Base-by-base conservation (phyloP, 2,888 invertebrate genomes). In the Apodemia mormo region DNA sequence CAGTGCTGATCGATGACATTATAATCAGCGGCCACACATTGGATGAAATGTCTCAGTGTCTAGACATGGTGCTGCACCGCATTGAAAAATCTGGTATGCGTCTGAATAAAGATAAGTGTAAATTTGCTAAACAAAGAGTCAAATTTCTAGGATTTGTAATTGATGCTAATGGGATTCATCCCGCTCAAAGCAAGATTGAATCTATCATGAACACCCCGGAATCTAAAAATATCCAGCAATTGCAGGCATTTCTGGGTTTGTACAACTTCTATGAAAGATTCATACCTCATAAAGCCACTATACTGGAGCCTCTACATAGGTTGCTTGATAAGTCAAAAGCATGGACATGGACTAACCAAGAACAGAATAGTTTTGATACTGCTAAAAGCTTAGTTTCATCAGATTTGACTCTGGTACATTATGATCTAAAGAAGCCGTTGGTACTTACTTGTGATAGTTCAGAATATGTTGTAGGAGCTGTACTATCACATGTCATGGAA, bases 1-100 rank as follows among this genome's bases (percentile, higher is more conserved):
- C 76, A 22, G 75, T 76, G 2, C 72, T 77, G 8, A 73, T 78
- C 12, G 78, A 77, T 30, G 78, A 80, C n/a, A 75, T 79, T 12
- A 74, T 77, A 4, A 66, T 78, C 1, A 71, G 72, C 29, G 78
- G 77, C 1, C 40, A 40, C 8, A 74, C n/a, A 52, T 5, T 52
- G 2, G n/a, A 4, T 52, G 49, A 52, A n/a, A 52, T n/a, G 4
- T 52, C n/a, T 52, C 4, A 52, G 14, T n/a, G 6, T 5, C 5
- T 52, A 5, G 71, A 70, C 14, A 10, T 14, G 9, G 70, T 74
- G 22, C 30, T 73, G n/a, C 10, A 7, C 9, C 14, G 72, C 22
- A 71, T 77, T n/a, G 29, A 75, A 61, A 65, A 69, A 9, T 68
- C 75, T n/a, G 76, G 77, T 12, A 67, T 76, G 6, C 54, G 71